Conservation (phyloP, 2,113 vertebrate genomes). For the Pagrus major region DNA sequence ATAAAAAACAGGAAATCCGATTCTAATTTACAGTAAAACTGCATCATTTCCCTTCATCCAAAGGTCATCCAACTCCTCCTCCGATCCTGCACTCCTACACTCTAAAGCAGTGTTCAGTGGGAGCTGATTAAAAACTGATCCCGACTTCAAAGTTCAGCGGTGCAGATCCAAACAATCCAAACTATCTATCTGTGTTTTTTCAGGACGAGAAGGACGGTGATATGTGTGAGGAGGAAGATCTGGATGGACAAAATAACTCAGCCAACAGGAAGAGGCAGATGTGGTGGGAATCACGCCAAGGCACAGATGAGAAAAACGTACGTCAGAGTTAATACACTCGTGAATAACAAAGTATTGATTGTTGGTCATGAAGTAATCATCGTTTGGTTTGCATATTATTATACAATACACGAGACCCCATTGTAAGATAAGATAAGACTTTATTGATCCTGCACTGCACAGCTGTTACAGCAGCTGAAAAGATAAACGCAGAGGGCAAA, state of each 20-base stretch:
- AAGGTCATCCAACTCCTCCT: constrained; percentile 18
- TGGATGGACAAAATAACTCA: constrained; percentile 83
- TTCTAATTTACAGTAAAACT: background rate
- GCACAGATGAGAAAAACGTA: constrained; percentile 96
- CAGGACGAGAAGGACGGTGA: constrained; percentile 82
- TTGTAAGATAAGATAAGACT: no score
- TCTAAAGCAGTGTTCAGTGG: background rate
- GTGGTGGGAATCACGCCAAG: constrained; percentile 91
- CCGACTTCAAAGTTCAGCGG: background rate
- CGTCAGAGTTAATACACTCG: constrained; percentile 6
- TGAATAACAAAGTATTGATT: constrained; percentile 4
- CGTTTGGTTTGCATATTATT: no score
- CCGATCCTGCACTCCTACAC: background rate
- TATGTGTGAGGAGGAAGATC: constrained; percentile 85
- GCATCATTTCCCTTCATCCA: background rate
- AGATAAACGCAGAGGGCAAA: no score
- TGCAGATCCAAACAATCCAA: constrained; percentile 6
- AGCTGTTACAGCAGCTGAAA: no score
- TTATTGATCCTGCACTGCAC: no score
- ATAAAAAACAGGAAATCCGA: background rate
- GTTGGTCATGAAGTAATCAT: background rate
- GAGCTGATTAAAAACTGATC: constrained; percentile 3
- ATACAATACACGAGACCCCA: background rate
- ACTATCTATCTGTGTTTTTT: constrained; percentile 58
- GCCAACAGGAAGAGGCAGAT: constrained; percentile 89